Conservation (phyloP, 2,113 vertebrate species). For the Numenius arquata region DNA sequence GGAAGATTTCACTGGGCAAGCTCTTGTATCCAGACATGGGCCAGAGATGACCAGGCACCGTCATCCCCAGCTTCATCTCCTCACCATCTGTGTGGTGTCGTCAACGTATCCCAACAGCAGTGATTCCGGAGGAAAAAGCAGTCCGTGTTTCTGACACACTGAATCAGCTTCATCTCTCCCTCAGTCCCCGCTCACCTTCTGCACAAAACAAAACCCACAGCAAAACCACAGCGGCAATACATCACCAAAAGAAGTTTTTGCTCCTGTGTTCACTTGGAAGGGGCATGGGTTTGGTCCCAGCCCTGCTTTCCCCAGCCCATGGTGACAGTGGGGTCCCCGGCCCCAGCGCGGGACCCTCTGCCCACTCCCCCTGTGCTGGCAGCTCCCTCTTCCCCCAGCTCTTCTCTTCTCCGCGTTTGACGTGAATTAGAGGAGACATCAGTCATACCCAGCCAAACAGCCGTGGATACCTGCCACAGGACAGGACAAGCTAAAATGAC, state of each 20-base stretch:
- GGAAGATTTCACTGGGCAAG: background rate
- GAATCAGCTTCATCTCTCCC: background rate
- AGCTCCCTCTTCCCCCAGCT: background rate
- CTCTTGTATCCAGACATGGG: background rate
- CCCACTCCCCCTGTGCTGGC: background rate
- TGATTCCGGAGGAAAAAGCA: background rate
- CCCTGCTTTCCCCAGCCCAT: background rate
- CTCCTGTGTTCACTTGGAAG: background rate
- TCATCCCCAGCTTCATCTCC: background rate
- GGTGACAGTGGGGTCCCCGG: rapidly evolving
- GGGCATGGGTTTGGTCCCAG: background rate
- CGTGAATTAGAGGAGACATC: background rate
- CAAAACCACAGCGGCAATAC: rapidly evolving
- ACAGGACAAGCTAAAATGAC: background rate
- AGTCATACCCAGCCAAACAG: background rate
- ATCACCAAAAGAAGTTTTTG: background rate
- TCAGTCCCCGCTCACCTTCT: background rate
- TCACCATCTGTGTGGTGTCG: background rate
- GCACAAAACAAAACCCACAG: background rate
- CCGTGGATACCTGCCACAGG: background rate
- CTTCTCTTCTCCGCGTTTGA: background rate
- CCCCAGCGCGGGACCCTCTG: background rate
- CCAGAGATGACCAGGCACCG: background rate
- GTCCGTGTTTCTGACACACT: background rate
- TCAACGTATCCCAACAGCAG: background rate